Evolutionary conservation across 2,797 vertebrate genomes (phyloP), one percentile per base, ranked within the genome.

Genomic region (Fistularia tabacaria): DNA sequence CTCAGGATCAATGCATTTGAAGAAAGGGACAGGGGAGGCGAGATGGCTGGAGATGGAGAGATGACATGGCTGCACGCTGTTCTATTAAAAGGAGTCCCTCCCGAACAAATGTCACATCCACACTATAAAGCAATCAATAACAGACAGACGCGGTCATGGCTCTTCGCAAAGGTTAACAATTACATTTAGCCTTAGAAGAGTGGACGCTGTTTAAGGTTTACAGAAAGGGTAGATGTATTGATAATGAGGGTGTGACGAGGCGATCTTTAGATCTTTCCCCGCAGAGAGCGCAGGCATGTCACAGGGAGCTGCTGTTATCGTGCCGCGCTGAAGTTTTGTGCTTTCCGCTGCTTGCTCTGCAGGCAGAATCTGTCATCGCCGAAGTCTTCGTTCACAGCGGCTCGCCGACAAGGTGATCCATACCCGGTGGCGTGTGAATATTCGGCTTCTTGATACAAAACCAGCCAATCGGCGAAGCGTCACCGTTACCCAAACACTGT

Each of bases 1-100:
- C 87, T 73, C 54, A 51, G 70, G 87, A 92, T 91, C 91, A 84
- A 90, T 91, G 86, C 68, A 65, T 80, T 62, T 77, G 74, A 75
- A 84, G 83, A 85, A 80, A 79, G 80, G 25, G 46, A 57, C 56
- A 3, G 59, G 49, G 51, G 57, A 38, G 7, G 55, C 15, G 45
- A 61, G 66, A 62, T n/a, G 0, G 53, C 36, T 8, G 14, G 54
- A 62, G 52, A 56, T 14, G 57, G 65, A 49, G 61, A 66, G 70
- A 81, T 67, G 73, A 74, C 64, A 61, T 6, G 74, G 60, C 69
- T 38, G 49, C 87, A 81, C 85, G 85, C 64, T 66, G 83, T 7
- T 81, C 54, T 84, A 83, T 87, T 82, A 81, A 77, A 63, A 87
- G 73, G 62, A 51, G 66, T 77, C 61, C 43, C 71, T 73, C 54